Evolutionary conservation across 2,888 invertebrate species (phyloP).

Genomic region (Lycophotia porphyrea): DNA sequence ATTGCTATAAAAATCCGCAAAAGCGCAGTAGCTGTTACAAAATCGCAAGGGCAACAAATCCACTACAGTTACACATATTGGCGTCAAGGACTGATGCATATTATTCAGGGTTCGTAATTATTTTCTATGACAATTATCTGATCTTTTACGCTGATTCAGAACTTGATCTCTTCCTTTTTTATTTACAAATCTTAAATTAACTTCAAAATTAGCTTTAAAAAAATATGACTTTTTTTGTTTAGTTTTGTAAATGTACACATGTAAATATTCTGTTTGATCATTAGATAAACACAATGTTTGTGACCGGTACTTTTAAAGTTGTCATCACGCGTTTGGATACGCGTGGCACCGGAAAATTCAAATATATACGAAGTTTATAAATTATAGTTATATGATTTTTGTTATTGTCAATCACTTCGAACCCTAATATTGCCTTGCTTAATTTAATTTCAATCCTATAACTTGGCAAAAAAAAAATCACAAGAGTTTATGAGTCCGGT

Average conservation of each 20-base stretch:
- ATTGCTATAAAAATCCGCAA: constrained; percentile 29
- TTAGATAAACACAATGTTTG: neutral
- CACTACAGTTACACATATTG: constrained; percentile 1
- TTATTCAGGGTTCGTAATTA: neutral
- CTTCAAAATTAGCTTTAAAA: too few species aligned
- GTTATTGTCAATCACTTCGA: neutral
- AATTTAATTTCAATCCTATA: constrained; percentile 2
- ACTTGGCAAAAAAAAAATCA: neutral
- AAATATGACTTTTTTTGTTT: too few species aligned
- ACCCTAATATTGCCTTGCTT: neutral
- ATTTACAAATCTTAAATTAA: too few species aligned
- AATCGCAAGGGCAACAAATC: constrained; percentile 13
- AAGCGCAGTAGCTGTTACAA: constrained; percentile 5
- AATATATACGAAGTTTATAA: neutral
- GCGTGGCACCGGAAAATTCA: neutral
- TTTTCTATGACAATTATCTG: neutral
- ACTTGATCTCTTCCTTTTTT: neutral
- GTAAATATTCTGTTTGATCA: neutral
- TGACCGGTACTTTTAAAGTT: neutral
- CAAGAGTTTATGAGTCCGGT: neutral
- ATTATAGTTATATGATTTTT: neutral
- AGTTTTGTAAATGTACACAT: too few species aligned
- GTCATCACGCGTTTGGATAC: neutral
- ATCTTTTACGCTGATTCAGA: neutral
- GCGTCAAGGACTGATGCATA: neutral